phyloP scores from a whole-genome alignment of 2,113 vertebrate genomes.

The Abramis brama region DNA sequence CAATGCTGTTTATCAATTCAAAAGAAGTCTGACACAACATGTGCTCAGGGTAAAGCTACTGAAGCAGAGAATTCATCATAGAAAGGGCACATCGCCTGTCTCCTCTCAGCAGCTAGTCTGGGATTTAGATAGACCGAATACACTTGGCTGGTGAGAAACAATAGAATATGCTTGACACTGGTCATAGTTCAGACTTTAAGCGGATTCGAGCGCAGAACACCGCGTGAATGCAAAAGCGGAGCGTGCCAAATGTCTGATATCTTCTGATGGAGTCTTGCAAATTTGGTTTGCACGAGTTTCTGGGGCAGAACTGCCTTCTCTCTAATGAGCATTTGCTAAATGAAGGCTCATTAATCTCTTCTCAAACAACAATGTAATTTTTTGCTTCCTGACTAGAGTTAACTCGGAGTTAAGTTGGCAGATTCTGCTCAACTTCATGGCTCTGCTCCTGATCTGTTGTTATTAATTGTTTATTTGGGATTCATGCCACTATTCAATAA shows the following conservation, averaged over 20 bases:
- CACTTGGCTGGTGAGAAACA: constrained; percentile 42
- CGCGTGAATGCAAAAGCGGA: constrained; percentile 15
- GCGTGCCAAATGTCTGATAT: constrained; percentile 29
- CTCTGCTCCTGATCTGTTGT: constrained; percentile 12
- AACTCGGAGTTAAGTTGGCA: constrained; percentile 22
- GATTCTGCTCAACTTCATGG: constrained; percentile 20
- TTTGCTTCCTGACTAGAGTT: constrained; percentile 11
- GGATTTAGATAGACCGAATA: constrained; percentile 44
- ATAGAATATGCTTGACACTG: constrained; percentile 44
- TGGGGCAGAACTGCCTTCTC: constrained; percentile 41
- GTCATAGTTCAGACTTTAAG: constrained; percentile 48
- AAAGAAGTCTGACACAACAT: constrained; percentile 52
- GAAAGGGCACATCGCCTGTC: constrained; percentile 47
- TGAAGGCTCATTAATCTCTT: constrained; percentile 53
- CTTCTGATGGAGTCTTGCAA: constrained; percentile 13
- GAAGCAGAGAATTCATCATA: constrained; percentile 47
- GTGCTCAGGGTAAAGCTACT: constrained; percentile 42
- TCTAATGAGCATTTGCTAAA: constrained; percentile 50
- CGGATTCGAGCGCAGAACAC: constrained; percentile 15
- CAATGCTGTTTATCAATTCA: constrained; percentile 50
- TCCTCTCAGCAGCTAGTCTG: constrained; percentile 34
- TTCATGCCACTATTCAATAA: constrained; percentile 53
- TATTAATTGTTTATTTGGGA: constrained; percentile 55
- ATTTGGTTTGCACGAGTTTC: not conserved
- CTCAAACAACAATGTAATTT: constrained; percentile 28